phyloP scores from a whole-genome alignment of 2,888 invertebrate genomes.

The Ommatoiulus sabulosus region DNA sequence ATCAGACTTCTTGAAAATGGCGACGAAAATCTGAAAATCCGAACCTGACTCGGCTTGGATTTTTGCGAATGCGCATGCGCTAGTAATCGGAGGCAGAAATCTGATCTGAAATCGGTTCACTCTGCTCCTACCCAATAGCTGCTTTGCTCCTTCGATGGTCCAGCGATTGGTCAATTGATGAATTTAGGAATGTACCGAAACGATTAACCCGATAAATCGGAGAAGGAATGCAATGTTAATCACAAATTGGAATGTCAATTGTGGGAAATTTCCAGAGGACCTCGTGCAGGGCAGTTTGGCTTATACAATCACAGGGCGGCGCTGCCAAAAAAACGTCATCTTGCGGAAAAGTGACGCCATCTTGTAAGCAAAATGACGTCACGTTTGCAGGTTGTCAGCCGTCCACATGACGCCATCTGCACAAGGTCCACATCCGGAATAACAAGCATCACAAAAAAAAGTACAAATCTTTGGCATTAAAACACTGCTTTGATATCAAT shows the following conservation, averaged over 20 bases:
- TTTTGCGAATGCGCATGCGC: too few species aligned
- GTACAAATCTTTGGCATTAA: neutral
- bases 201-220: neutral
- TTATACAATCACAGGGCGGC: too few species aligned
- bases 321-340: too few species aligned
- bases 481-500: neutral
- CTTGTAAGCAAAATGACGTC: too few species aligned
- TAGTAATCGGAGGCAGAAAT: too few species aligned
- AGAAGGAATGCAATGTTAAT: conserved; percentile 2
- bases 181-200: conserved; percentile 12
- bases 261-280: neutral
- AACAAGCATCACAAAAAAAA: neutral
- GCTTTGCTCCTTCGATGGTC: neutral
- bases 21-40: too few species aligned
- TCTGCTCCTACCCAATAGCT: too few species aligned
- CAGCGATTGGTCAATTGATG: neutral
- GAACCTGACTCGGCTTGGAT: too few species aligned
- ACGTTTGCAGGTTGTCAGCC: neutral
- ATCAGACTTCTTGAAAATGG: too few species aligned
- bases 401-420: neutral
- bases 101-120: too few species aligned
- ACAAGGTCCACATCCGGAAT: neutral
- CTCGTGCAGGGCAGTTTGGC: neutral
- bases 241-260: neutral
- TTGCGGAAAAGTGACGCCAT: too few species aligned